phyloP scores from a whole-genome alignment of 2,888 invertebrate species.

The Nineta flava region DNA sequence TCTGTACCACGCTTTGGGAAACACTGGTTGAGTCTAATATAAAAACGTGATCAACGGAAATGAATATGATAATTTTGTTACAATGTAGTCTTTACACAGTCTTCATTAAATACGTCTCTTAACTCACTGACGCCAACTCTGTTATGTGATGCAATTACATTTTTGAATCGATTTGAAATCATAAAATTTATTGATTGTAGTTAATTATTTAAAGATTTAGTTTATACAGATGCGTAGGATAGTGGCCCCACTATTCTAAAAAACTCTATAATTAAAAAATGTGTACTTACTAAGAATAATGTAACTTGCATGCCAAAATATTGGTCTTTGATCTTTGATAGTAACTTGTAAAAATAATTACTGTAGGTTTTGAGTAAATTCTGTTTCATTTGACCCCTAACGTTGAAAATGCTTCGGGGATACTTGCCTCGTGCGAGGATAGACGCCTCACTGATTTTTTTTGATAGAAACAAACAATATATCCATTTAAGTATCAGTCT shows the following conservation, averaged over 20 bases:
- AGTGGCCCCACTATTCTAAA: background rate
- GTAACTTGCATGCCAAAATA: background rate
- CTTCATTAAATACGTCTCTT: no score
- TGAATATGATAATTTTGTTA: no score
- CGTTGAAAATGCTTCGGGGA: background rate
- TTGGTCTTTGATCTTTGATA: background rate
- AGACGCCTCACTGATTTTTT: background rate
- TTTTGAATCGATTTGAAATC: no score
- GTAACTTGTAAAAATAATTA: background rate
- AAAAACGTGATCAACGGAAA: no score
- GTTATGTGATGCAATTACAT: no score
- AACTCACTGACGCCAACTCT: no score
- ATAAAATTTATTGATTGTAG: no score
- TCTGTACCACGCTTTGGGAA: no score
- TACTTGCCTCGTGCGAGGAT: background rate
- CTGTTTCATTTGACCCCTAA: background rate
- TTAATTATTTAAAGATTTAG: no score
- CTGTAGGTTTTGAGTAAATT: background rate
- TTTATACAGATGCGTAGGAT: no score
- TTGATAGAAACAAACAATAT: background rate
- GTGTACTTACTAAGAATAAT: background rate
- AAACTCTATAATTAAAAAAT: background rate
- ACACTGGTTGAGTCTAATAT: no score
- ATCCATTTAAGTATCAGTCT: constrained; percentile 6
- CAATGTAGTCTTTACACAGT: no score